Percentiles rank a stretch among this genome's conserved stretches.
Conservation (phyloP, 2,113 vertebrate genomes). For the Rhinolophus sinicus region DNA sequence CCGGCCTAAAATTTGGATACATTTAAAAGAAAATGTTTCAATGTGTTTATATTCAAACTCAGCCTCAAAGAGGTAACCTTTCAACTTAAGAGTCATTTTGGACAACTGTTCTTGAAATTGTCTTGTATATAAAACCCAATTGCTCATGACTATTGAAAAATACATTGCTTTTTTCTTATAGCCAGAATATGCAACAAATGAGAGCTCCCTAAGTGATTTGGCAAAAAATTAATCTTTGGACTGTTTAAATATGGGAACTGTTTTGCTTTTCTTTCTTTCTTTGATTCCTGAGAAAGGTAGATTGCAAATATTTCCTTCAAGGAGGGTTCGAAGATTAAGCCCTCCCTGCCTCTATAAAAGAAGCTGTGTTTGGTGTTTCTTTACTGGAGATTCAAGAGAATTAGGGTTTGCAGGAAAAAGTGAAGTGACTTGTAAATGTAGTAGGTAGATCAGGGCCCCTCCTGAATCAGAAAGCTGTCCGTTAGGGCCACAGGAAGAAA, state of each 20-base stretch:
- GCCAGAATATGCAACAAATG: constrained; percentile 48
- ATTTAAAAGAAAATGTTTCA: constrained; percentile 81
- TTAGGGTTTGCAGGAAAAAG: background rate
- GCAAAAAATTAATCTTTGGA: constrained; percentile 53
- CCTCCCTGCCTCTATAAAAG: constrained; percentile 1
- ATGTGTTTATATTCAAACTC: constrained; percentile 72
- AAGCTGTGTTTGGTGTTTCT: background rate
- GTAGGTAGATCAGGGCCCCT: background rate
- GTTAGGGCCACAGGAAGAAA: background rate
- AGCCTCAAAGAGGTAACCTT: constrained; percentile 76
- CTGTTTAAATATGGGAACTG: constrained; percentile 28
- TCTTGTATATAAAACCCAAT: constrained; percentile 62
- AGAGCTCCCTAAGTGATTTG: constrained; percentile 45
- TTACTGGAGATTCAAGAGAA: background rate
- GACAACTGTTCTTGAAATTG: constrained; percentile 74
- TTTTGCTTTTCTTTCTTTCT: constrained; percentile 13
- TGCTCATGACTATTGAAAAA: constrained; percentile 67
- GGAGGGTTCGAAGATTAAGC: constrained; percentile 28
- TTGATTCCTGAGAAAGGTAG: constrained; percentile 34
- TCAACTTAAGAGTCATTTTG: constrained; percentile 71
- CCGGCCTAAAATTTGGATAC: constrained; percentile 73
- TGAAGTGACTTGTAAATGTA: background rate
- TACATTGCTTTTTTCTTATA: constrained; percentile 37
- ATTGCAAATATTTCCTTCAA: background rate
- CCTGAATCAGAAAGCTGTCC: background rate